Conservation (phyloP, 2,888 invertebrate genomes). For the Antheraea yamamai region DNA sequence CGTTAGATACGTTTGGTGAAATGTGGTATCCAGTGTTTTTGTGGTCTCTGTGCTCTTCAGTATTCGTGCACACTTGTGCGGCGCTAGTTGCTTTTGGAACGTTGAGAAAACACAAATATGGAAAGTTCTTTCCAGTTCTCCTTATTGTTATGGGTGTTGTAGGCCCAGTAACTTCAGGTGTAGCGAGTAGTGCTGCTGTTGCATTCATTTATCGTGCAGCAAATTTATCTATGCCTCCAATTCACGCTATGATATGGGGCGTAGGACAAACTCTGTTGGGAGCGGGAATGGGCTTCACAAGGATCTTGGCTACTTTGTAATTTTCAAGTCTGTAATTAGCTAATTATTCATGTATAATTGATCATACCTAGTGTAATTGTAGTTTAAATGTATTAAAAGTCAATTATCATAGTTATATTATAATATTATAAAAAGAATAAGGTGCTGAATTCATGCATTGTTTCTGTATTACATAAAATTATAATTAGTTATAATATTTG, state of each 20-base stretch:
- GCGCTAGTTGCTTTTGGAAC: slow-evolving; percentile 95
- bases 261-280: slow-evolving; percentile 95
- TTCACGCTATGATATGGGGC: slow-evolving; percentile 97
- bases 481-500: not conserved
- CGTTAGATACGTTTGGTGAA: slow-evolving; percentile 89
- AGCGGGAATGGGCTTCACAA: slow-evolving; percentile 94
- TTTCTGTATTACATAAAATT: slow-evolving; percentile 29
- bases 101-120: slow-evolving; percentile 95
- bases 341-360: slow-evolving; percentile 18
- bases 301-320: slow-evolving; percentile 96
- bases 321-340: slow-evolving; percentile 32
- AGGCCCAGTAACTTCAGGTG: slow-evolving; percentile 93
- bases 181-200: slow-evolving; percentile 94
- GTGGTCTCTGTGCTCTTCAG: slow-evolving; percentile 96
- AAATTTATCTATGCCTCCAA: slow-evolving; percentile 92
- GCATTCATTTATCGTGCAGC: slow-evolving; percentile 97
- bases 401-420: slow-evolving; percentile 55
- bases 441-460: slow-evolving; percentile 50
- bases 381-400: slow-evolving; percentile 49
- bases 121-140: slow-evolving; percentile 95
- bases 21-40: slow-evolving; percentile 99
- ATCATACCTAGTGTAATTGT: slow-evolving; percentile 21
- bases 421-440: slow-evolving; percentile 40
- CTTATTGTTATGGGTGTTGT: slow-evolving; percentile 95
- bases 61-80: slow-evolving; percentile 95